Evolutionary conservation across 2,888 invertebrate species (phyloP).

Genomic region (Hydrotaea diabolus): DNA sequence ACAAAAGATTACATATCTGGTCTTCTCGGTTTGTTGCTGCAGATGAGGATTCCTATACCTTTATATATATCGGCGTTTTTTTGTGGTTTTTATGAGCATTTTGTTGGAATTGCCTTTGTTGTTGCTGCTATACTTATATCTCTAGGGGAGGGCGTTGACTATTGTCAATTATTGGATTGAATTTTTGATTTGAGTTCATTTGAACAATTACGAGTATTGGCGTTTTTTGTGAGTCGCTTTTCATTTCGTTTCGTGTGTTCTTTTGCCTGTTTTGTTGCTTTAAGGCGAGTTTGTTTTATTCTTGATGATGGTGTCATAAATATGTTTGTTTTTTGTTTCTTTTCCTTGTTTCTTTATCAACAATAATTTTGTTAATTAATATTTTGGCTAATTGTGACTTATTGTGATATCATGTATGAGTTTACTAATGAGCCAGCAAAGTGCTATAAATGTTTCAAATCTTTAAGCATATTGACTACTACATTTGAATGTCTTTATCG

Average conservation of each 20-base stretch:
- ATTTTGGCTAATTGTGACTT: background rate
- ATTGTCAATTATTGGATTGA: slow-evolving; percentile 51
- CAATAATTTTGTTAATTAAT: background rate
- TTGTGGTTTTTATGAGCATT: background rate
- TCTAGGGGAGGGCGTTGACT: slow-evolving; percentile 38
- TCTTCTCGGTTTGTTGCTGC: slow-evolving; percentile 24
- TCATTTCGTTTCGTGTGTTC: background rate
- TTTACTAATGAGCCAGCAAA: too few species aligned
- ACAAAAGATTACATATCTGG: slow-evolving; percentile 25
- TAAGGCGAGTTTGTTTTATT: background rate
- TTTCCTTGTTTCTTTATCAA: background rate
- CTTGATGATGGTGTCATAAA: background rate
- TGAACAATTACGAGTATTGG: slow-evolving; percentile 12
- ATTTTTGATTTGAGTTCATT: slow-evolving; percentile 56
- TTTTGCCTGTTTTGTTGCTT: background rate
- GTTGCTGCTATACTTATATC: background rate
- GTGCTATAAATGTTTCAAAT: too few species aligned
- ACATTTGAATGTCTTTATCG: too few species aligned
- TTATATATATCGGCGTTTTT: background rate
- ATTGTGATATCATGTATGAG: background rate
- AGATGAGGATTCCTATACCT: slow-evolving; percentile 5
- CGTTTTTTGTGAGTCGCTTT: background rate
- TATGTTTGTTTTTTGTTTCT: background rate
- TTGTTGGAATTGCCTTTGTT: slow-evolving; percentile 2
- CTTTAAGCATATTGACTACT: too few species aligned